Conservation (phyloP, 2,888 invertebrate genomes). For the Spodoptera littoralis region DNA sequence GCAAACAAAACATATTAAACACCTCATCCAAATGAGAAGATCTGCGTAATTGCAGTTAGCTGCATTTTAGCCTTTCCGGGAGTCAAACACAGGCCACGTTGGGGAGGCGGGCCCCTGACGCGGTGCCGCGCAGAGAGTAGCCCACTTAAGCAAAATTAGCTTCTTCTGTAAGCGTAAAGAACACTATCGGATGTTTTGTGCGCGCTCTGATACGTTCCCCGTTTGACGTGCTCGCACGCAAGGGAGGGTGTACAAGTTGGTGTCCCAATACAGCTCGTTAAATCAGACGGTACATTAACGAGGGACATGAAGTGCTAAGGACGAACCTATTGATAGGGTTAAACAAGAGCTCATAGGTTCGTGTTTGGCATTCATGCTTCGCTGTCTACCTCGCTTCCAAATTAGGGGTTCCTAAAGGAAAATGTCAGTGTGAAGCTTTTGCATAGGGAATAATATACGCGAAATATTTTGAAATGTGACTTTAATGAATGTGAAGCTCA, state of each 20-base stretch:
- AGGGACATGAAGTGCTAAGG: conserved; percentile 34
- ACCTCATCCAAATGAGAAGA: conserved; percentile 32
- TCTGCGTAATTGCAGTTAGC: conserved; percentile 58
- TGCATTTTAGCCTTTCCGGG: conserved; percentile 73
- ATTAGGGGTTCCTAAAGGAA: conserved; percentile 31
- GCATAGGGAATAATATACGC: conserved; percentile 10
- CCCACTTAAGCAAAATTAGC: conserved; percentile 89
- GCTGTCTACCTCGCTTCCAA: conserved; percentile 23
- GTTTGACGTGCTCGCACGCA: conserved; percentile 81
- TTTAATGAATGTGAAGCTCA: not conserved
- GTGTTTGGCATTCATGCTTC: conserved; percentile 11
- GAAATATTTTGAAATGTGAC: conserved; percentile 9
- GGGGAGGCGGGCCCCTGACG: conserved; percentile 73
- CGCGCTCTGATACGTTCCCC: conserved; percentile 77
- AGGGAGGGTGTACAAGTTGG: conserved; percentile 68
- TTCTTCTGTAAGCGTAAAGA: conserved; percentile 85
- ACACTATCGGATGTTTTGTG: conserved; percentile 87
- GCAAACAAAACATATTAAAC: conserved; percentile 35
- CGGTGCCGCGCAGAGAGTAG: conserved; percentile 76
- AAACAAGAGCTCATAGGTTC: conserved; percentile 8
- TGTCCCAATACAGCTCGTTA: conserved; percentile 73
- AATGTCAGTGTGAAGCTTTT: conserved; percentile 31
- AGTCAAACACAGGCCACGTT: conserved; percentile 74
- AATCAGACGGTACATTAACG: conserved; percentile 47
- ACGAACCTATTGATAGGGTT: conserved; percentile 38